phyloP scores from a whole-genome alignment of 1,140 invertebrate genomes.

The Macrotrachela quadricornifera region DNA sequence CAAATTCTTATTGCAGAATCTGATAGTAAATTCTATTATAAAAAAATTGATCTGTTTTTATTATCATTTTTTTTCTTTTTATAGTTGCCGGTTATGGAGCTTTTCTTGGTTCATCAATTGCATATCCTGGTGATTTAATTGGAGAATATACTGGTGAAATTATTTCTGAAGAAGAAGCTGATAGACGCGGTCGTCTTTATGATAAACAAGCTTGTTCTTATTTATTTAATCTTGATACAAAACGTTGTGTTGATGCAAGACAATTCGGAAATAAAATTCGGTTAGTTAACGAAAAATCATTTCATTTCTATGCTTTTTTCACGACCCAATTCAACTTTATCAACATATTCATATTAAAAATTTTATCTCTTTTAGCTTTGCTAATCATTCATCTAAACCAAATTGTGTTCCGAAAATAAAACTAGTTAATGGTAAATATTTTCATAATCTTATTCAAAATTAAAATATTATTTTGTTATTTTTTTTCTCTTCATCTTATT shows the following conservation, averaged over 20 bases:
- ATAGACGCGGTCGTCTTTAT: slow-evolving; percentile 91
- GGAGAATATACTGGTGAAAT: slow-evolving; percentile 94
- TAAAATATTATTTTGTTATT: too few species aligned
- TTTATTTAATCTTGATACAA: slow-evolving; percentile 91
- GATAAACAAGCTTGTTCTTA: slow-evolving; percentile 99
- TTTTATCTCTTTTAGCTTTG: slow-evolving; percentile 40
- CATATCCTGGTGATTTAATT: slow-evolving; percentile 97
- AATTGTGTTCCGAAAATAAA: slow-evolving; percentile 94
- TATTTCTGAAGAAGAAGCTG: slow-evolving; percentile 78
- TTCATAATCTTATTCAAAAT: too few species aligned
- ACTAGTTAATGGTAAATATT: slow-evolving; percentile 64
- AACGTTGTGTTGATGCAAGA: slow-evolving; percentile 95
- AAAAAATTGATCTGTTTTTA: too few species aligned
- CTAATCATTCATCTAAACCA: slow-evolving; percentile 96
- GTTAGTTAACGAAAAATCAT: too few species aligned
- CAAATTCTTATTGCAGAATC: slow-evolving; percentile 85
- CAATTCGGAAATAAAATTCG: slow-evolving; percentile 96
- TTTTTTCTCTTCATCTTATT: too few species aligned
- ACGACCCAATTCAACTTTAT: too few species aligned
- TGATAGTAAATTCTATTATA: too few species aligned
- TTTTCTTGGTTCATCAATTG: slow-evolving; percentile 68
- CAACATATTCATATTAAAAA: too few species aligned
- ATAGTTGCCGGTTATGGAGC: slow-evolving; percentile 92
- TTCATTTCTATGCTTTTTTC: too few species aligned
- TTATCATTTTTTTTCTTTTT: slow-evolving; percentile 48